Conservation (phyloP, 2,888 invertebrate species). For the Periphyllus acericola region DNA sequence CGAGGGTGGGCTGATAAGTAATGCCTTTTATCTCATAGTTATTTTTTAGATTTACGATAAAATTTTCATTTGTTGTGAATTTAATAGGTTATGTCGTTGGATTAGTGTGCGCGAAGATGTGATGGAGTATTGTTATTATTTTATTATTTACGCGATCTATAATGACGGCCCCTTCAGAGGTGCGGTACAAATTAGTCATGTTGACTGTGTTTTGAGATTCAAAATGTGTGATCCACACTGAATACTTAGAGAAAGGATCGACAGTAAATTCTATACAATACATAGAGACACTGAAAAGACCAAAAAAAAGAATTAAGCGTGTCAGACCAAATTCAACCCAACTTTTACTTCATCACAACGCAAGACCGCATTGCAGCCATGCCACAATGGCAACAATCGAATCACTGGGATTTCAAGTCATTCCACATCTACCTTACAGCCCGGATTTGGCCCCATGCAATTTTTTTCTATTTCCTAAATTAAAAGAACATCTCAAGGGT, state of each 20-base stretch:
- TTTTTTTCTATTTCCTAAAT: conserved; percentile 17
- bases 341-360: background rate
- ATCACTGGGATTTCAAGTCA: conserved; percentile 8
- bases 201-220: conserved; percentile 59
- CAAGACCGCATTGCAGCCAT: background rate
- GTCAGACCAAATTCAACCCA: conserved; percentile 62
- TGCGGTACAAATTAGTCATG: conserved; percentile 48
- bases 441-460: background rate
- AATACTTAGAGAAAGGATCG: conserved; percentile 34
- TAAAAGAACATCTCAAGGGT: conserved; percentile 19
- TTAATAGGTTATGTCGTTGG: background rate
- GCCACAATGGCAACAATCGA: conserved; percentile 6
- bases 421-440: conserved; percentile 5
- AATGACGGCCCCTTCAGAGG: background rate
- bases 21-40: background rate
- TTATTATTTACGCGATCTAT: background rate
- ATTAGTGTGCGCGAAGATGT: background rate
- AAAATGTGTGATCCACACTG: conserved; percentile 42
- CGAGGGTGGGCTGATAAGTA: background rate
- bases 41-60: background rate
- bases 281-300: conserved; percentile 50
- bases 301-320: conserved; percentile 60
- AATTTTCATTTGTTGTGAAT: background rate
- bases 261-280: conserved; percentile 46
- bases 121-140: background rate